These are phyloP conservation scores for Brachyhypopomus occidentalis DNA, from an alignment of 2,113 vertebrate genomes.

Conservation along the genomic window DNA sequence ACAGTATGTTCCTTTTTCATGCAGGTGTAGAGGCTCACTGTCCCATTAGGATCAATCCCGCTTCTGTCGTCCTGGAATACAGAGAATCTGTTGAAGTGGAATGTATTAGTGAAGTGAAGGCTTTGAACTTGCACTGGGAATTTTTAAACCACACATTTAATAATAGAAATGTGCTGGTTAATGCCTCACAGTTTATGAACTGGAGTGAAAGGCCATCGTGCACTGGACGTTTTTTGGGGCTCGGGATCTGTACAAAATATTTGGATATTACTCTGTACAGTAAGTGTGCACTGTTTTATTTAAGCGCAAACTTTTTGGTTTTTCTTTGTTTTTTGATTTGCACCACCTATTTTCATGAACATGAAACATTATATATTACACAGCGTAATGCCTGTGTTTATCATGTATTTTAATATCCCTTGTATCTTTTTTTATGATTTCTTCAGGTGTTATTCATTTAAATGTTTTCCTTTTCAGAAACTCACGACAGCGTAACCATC, in stretches of 20 bases:
- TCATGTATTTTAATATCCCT: not conserved
- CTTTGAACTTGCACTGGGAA: not conserved
- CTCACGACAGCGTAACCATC: conserved; percentile 43
- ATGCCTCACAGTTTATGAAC: not conserved
- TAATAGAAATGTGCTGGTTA: conserved; percentile 13
- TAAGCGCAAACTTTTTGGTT: not conserved
- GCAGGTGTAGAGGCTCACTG: conserved; percentile 39
- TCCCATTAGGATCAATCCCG: not conserved
- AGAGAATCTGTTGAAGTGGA: not conserved
- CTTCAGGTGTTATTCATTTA: not conserved
- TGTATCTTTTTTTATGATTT: not conserved
- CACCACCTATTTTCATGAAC: too few species aligned
- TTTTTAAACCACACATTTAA: not conserved
- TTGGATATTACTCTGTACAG: conserved; percentile 37
- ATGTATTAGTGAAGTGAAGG: not conserved
- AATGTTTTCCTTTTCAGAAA: conserved; percentile 53
- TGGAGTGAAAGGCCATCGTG: conserved; percentile 31
- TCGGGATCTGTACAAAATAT: not conserved
- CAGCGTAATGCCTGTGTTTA: not conserved
- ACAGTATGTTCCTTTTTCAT: not conserved
- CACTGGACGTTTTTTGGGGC: not conserved
- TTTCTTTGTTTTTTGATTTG: too few species aligned
- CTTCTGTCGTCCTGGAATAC: conserved; percentile 15
- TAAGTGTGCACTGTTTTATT: conserved; percentile 34
- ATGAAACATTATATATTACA: not conserved